Conservation (phyloP, 2,797 vertebrate species). For the Austrolebias charrua region DNA sequence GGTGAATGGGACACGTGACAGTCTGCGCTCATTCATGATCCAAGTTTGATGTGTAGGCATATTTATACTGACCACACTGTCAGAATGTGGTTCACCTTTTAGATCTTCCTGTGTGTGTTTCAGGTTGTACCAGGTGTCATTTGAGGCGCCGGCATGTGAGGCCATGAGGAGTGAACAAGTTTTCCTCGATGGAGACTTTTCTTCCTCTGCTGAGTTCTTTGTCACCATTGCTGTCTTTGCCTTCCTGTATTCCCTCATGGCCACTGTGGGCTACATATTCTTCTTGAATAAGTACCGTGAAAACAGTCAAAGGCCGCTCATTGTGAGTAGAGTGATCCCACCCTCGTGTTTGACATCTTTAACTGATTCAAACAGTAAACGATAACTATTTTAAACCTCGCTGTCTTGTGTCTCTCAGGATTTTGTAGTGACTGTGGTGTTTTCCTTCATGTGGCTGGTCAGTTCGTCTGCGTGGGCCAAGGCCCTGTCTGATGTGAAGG, state of each 20-base stretch:
- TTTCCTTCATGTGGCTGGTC: conserved; percentile 98
- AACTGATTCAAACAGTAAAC: background rate
- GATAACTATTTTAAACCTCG: background rate
- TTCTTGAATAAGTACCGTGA: conserved; percentile 95
- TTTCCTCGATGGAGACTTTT: conserved; percentile 91
- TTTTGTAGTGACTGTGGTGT: conserved; percentile 95
- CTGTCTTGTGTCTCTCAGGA: conserved; percentile 77
- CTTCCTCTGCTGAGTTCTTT: conserved; percentile 95
- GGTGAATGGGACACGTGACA: conserved; percentile 75
- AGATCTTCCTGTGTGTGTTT: background rate
- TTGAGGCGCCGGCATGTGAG: conserved; percentile 91
- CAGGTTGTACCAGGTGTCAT: conserved; percentile 93
- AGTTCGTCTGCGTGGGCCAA: conserved; percentile 97
- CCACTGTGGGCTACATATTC: conserved; percentile 93
- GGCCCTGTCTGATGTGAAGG: conserved; percentile 94
- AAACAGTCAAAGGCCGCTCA: conserved; percentile 91
- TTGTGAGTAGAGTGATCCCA: conserved; percentile 82
- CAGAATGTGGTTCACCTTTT: too few species aligned
- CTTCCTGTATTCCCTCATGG: conserved; percentile 93
- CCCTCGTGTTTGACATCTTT: background rate
- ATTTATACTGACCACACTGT: too few species aligned
- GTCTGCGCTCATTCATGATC: background rate
- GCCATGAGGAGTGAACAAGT: conserved; percentile 85
- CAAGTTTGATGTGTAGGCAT: background rate
- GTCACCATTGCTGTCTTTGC: conserved; percentile 96